phyloP scores from a whole-genome alignment of 2,888 invertebrate species.

The Acrobasis repandana region DNA sequence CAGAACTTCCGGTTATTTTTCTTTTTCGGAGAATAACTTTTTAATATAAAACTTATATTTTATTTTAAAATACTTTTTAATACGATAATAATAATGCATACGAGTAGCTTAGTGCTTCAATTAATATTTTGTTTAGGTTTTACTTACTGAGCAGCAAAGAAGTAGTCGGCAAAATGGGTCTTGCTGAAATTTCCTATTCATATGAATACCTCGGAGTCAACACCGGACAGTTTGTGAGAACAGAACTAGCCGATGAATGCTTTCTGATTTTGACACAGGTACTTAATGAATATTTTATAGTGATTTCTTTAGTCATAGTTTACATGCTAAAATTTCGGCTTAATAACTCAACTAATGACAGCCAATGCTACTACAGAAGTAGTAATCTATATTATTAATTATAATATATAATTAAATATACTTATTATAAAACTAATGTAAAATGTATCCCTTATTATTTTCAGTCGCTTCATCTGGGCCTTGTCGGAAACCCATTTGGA shows the following conservation, averaged over 20 bases:
- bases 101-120: no score
- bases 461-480: constrained; percentile 95
- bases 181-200: constrained; percentile 96
- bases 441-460: no score
- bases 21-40: no score
- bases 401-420: no score
- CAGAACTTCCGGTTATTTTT: no score
- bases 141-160: constrained; percentile 84
- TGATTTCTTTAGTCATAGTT: no score
- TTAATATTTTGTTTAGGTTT: constrained; percentile 78
- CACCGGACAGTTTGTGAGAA: constrained; percentile 96
- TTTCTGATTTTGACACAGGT: constrained; percentile 97
- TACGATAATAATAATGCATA: no score
- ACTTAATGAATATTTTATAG: constrained; percentile 21
- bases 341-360: no score
- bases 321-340: no score
- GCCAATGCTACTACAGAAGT: not conserved
- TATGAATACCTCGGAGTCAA: constrained; percentile 99
- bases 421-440: no score
- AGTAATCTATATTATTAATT: constrained; percentile 15
- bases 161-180: constrained; percentile 93
- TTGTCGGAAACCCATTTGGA: constrained; percentile 99
- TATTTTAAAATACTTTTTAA: no score
- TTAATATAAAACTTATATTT: no score
- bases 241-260: constrained; percentile 98